Evolutionary conservation across 2,113 vertebrate genomes (phyloP).

Genomic region (Pseudopodoces humilis): DNA sequence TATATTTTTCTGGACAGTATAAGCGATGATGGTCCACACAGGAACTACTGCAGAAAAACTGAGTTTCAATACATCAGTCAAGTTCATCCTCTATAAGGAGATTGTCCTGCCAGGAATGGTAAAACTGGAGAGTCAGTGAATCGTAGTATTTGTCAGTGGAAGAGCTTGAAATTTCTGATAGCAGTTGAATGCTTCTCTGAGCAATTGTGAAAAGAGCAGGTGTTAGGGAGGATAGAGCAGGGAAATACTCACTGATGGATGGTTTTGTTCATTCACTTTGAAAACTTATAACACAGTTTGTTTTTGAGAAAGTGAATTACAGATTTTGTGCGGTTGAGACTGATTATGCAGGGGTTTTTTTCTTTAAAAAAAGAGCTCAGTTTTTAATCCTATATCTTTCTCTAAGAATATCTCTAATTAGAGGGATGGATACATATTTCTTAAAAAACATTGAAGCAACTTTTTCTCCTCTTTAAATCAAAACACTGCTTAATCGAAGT

Average conservation of each 20-base stretch:
- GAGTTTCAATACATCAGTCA: conserved; percentile 24
- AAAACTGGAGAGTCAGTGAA: conserved; percentile 3
- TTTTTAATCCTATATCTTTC: not conserved
- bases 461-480: not conserved
- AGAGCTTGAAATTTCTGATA: conserved; percentile 31
- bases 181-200: conserved; percentile 6
- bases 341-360: rapidly evolving
- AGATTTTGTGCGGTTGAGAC: not conserved
- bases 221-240: not conserved
- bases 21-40: not conserved
- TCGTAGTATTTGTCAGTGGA: conserved; percentile 46
- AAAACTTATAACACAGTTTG: not conserved
- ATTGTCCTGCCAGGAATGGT: not conserved
- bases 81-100: conserved; percentile 3
- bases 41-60: conserved; percentile 12
- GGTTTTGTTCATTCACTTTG: not conserved
- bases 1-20: not conserved
- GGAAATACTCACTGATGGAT: not conserved
- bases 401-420: not conserved
- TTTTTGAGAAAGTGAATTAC: not conserved
- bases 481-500: not conserved
- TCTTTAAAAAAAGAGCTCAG: not conserved
- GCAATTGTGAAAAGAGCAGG: not conserved
- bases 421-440: not conserved
- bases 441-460: not conserved